These are phyloP conservation scores for Urocolius indicus DNA, from an alignment of 2,113 vertebrate genomes.

Conservation along the genomic window DNA sequence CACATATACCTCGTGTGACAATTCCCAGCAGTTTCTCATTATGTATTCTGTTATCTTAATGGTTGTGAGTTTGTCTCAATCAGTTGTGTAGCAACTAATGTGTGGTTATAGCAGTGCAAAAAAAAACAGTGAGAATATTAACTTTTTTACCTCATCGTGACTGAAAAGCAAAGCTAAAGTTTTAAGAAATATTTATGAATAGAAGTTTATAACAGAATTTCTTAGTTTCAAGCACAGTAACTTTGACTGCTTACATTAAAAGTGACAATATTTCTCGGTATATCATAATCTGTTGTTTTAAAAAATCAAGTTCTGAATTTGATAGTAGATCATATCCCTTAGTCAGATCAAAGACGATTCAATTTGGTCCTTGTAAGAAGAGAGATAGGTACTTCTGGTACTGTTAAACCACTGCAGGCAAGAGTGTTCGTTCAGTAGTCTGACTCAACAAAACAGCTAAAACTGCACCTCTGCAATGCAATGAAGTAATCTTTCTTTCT, in stretches of 20 bases:
- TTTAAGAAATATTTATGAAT: background rate
- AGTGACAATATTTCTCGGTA: background rate
- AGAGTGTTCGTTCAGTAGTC: background rate
- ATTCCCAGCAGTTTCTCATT: background rate
- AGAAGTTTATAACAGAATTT: background rate
- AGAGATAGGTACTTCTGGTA: background rate
- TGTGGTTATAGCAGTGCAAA: background rate
- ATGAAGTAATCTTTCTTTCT: background rate
- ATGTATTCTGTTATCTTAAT: background rate
- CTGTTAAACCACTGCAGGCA: background rate
- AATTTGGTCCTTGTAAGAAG: background rate
- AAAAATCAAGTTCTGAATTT: background rate
- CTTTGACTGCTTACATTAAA: background rate
- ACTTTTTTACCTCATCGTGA: background rate
- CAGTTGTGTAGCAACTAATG: background rate
- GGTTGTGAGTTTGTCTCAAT: background rate
- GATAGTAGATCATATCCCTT: background rate
- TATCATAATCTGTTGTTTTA: background rate
- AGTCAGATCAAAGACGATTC: background rate
- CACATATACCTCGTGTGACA: background rate
- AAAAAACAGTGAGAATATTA: background rate
- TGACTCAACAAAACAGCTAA: background rate
- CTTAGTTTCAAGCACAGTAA: background rate
- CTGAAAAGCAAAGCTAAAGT: background rate
- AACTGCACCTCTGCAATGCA: background rate